Evolutionary conservation across 2,797 vertebrate species (phyloP).

Genomic region (Gobionotothen gibberifrons): DNA sequence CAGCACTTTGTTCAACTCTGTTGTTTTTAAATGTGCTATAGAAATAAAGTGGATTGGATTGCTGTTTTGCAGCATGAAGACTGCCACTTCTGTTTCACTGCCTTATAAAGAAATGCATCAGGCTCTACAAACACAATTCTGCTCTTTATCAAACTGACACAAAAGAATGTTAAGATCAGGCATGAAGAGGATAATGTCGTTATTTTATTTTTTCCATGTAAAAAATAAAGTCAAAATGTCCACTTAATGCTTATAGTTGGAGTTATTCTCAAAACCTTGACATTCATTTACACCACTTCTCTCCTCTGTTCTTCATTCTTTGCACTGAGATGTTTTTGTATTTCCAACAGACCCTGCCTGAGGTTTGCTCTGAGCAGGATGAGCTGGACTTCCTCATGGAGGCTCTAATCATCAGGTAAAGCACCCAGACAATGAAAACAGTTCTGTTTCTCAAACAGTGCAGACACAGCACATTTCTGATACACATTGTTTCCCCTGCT

Average conservation of each 20-base stretch:
- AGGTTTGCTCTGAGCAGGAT: slow-evolving; percentile 98
- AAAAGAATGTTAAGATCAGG: no score
- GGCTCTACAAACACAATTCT: no score
- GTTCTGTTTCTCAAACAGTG: background rate
- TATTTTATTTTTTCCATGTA: no score
- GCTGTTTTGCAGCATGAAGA: background rate
- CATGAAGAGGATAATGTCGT: no score
- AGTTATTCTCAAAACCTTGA: no score
- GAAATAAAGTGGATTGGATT: no score
- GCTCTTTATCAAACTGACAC: no score
- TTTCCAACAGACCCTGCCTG: slow-evolving; percentile 91
- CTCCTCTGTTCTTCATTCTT: background rate
- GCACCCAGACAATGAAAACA: slow-evolving; percentile 2
- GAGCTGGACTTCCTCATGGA: slow-evolving; percentile 99
- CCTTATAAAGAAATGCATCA: background rate
- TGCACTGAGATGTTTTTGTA: slow-evolving; percentile 14
- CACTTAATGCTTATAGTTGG: no score
- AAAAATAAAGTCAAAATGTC: no score
- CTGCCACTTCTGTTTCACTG: background rate
- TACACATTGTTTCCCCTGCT: slow-evolving; percentile 21
- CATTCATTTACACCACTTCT: no score
- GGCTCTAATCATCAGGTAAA: slow-evolving; percentile 97
- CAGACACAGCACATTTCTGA: slow-evolving; percentile 3
- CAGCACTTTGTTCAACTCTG: no score
- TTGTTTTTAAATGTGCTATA: no score